Evolutionary conservation across 2,888 invertebrate genomes (phyloP).

Genomic region (Falcaria lacertinaria): DNA sequence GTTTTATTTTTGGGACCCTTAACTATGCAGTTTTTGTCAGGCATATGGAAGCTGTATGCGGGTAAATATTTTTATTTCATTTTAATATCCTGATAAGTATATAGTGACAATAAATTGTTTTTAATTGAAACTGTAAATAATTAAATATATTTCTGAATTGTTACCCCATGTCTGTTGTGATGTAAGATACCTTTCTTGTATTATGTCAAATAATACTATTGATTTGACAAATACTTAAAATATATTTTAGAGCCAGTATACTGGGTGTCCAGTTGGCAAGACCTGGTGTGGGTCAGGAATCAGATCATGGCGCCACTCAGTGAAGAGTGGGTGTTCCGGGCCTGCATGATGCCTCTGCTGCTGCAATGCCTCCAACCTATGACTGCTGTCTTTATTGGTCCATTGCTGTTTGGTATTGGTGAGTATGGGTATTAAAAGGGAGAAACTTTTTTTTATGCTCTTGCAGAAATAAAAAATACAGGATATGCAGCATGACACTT

Average conservation of each 20-base stretch:
- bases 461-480: too few relatives aligned
- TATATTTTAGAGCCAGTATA: conserved; percentile 81
- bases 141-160: too few relatives aligned
- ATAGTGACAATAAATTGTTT: too few relatives aligned
- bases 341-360: conserved; percentile 95
- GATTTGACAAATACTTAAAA: background rate
- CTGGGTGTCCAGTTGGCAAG: conserved; percentile 85
- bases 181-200: too few relatives aligned
- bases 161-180: too few relatives aligned
- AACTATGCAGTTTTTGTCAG: conserved; percentile 84
- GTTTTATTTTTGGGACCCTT: conserved; percentile 91
- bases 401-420: conserved; percentile 95
- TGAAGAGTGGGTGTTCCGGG: conserved; percentile 97
- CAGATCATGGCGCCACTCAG: conserved; percentile 94
- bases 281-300: conserved; percentile 92
- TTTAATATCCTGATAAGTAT: too few relatives aligned
- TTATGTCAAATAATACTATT: too few relatives aligned
- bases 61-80: conserved; percentile 63
- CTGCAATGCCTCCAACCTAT: conserved; percentile 88
- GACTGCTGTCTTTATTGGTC: conserved; percentile 89
- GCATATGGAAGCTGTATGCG: conserved; percentile 83
- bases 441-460: too few relatives aligned
- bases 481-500: too few relatives aligned
- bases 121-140: background rate
- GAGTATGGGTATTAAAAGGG: conserved; percentile 43